Base-by-base conservation (phyloP, 2,797 vertebrate genomes). In the Crax fasciolata region DNA sequence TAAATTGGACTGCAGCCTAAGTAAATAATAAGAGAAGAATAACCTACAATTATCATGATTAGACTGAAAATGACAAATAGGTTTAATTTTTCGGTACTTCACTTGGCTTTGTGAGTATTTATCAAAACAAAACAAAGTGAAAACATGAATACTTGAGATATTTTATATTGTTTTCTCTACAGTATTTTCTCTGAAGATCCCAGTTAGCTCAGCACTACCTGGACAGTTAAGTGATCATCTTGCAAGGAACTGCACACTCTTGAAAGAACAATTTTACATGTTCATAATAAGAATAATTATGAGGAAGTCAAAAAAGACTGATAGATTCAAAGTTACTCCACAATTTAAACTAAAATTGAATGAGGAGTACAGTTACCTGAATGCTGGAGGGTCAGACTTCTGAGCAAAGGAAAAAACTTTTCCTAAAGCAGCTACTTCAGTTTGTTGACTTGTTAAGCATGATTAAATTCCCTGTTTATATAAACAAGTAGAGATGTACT, bases 31-130 rank as follows among this genome's bases (percentile, higher is more conserved):
- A 91, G 76, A 65, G 46, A 80, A 66, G 24, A 13, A 15, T 57
- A 80, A 65, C 38, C 23, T 92, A 44, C 77, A 90, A 46, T 91
- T 82, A 90, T 25, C 17, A n/a, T 58, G 19, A 91, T 90, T 79
- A 74, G 39, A 23, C 4, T 39, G 11, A 52, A 83, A 82, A 62
- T 41, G 35, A 90, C 85, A 90, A 75, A 75, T 44, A 57, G 20
- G 44, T 58, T 39, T 48, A 9, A 2, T 62, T 25, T 76, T 79
- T 87, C 88, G 1, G 0, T 3, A 23, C 23, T 85, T 80, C 0
- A 39, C 84, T 59, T 52, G 5, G 1, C 32, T 89, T 71, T 62
- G 6, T 38, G 18, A 43, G 11, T 86, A 76, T 89, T 88, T 94
- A 19, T 30, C 10, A 46, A 48, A 59, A 16, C 49, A 27, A 3